Evolutionary conservation across 2,888 invertebrate genomes (phyloP).

Genomic region (Silvanus unidentatus): DNA sequence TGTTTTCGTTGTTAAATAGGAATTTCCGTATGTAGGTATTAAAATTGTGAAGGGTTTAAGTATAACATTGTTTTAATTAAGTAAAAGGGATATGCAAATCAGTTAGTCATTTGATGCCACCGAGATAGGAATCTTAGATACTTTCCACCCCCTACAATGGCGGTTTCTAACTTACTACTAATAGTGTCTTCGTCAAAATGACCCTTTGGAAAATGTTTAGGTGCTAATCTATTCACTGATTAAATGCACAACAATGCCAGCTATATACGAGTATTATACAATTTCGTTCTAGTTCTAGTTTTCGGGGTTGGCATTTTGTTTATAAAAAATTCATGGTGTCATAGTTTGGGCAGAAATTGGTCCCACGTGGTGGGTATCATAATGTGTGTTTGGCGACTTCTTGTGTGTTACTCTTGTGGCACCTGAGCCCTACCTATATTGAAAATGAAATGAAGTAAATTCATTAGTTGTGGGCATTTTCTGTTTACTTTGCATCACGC

Average conservation of each 20-base stretch:
- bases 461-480: slow-evolving; percentile 37
- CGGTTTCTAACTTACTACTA: slow-evolving; percentile 19
- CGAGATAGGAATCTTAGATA: slow-evolving; percentile 27
- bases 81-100: slow-evolving; percentile 26
- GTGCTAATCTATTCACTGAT: slow-evolving; percentile 1
- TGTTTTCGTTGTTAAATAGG: too few species aligned
- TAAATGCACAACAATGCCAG: too few species aligned
- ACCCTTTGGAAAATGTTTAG: slow-evolving; percentile 12
- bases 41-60: neutral
- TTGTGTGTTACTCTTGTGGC: neutral
- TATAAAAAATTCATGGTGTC: too few species aligned
- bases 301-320: too few species aligned
- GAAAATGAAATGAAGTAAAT: slow-evolving; percentile 36
- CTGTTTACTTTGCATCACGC: slow-evolving; percentile 44
- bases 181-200: slow-evolving; percentile 19
- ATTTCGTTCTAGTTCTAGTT: too few species aligned
- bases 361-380: too few species aligned
- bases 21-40: too few species aligned
- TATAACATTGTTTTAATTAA: slow-evolving; percentile 21
- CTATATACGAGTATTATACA: too few species aligned
- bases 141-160: slow-evolving; percentile 18
- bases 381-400: too few species aligned
- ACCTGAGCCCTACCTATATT: slow-evolving; percentile 33
- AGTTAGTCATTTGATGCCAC: slow-evolving; percentile 22
- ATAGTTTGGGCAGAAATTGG: too few species aligned